Base-by-base conservation (phyloP, 1,140 invertebrate species). In the Drosophila rhopaloa region DNA sequence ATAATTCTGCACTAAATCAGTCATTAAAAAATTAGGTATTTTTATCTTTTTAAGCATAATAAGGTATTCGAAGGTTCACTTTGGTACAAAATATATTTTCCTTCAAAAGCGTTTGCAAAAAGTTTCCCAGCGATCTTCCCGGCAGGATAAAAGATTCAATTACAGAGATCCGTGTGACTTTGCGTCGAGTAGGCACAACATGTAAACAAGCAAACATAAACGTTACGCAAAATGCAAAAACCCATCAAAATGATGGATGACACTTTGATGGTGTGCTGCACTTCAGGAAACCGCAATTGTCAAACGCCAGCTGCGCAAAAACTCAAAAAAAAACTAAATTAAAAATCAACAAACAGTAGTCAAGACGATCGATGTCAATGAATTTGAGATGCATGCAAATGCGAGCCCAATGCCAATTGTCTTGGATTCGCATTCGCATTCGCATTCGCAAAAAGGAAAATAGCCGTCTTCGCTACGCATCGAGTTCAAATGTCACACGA, bases 241-340 rank as follows among this genome's bases (percentile, higher is more conserved):
- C 62, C 84, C 76, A 86, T 86, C 83, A 88, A 83, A 83, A 70
- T 86, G 83, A 86, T 86, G 83, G 83, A 86, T 86, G 84, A 86
- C 84, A 86, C 83, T 86, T 89, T 86, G 83, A 86, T 86, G 74
- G 83, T 40, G 47, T 38, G 62, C 56, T 75, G 65, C 79, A 88
- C 83, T 79, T 72, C 83, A 82, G 61, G 53, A 73, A 86, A 85
- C 82, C 82, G 79, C 82, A 85, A 81, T 50, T 71, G 67, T 53
- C 62, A 85, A 86, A 76, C 70, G 82, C 78, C 66, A 70, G 76
- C 72, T 76, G 80, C 60, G 72, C 76, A 80, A 77, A 88, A 86
- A 86, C 88, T 88, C 72, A 76, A 86, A 88, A 84, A 88, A 84
- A 84, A 24, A 86, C 83, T 83, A 88, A 89, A 89, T 88, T 83